Conservation (phyloP, 2,888 invertebrate genomes). For the Spisula solida region DNA sequence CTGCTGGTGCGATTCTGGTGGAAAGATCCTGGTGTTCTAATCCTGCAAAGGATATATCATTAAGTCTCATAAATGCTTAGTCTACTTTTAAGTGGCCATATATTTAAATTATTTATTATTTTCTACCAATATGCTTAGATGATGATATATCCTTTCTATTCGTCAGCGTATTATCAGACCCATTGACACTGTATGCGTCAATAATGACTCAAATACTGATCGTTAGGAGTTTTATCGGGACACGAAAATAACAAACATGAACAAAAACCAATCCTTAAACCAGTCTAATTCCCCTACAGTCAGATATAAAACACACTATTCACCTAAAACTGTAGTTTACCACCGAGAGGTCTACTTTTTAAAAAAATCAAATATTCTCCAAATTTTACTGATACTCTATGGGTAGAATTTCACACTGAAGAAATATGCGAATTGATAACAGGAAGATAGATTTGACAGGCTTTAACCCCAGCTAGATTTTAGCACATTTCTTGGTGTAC, state of each 20-base stretch:
- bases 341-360: neutral
- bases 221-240: neutral
- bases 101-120: no score
- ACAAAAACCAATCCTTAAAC: conserved; percentile 3
- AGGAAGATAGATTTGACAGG: conserved; percentile 58
- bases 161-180: neutral
- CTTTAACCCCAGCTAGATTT: conserved; percentile 52
- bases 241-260: neutral
- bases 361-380: conserved; percentile 26
- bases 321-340: neutral
- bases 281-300: neutral
- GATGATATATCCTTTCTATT: no score
- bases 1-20: no score
- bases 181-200: neutral
- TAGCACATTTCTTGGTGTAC: conserved; percentile 44
- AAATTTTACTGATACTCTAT: conserved; percentile 37
- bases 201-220: neutral
- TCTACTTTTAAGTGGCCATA: no score
- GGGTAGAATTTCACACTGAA: conserved; percentile 40
- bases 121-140: no score
- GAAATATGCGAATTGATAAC: conserved; percentile 41
- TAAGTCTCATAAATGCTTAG: no score
- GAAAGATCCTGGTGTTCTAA: no score
- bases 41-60: no score
- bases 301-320: neutral